A percentile compares a stretch with the other conserved stretches of the same genome.
Conservation (phyloP, 2,888 invertebrate genomes). For the Nemotelus pantherinus region DNA sequence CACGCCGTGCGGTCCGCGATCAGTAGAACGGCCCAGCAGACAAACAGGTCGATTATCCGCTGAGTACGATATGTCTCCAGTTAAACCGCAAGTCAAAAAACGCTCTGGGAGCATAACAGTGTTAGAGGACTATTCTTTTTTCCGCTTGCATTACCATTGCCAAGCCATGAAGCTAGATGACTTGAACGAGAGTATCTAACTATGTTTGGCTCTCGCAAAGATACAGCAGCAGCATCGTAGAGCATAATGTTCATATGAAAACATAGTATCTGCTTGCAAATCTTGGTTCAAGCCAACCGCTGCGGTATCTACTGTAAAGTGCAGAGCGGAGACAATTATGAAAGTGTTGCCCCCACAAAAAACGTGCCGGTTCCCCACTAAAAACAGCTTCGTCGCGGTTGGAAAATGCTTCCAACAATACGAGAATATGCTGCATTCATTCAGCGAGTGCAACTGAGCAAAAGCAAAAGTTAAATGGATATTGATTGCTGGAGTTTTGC, state of each 20-base stretch:
- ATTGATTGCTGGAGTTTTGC: too few species aligned
- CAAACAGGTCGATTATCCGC: not conserved
- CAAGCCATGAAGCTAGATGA: not conserved
- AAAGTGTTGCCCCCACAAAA: slow-evolving; percentile 11
- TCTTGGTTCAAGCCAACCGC: too few species aligned
- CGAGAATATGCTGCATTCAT: slow-evolving; percentile 9
- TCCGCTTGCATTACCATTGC: not conserved
- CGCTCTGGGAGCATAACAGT: slow-evolving; percentile 13
- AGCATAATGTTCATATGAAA: not conserved
- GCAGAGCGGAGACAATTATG: not conserved
- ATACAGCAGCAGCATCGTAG: slow-evolving; percentile 1
- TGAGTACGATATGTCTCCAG: not conserved
- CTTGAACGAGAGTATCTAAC: slow-evolving; percentile 4
- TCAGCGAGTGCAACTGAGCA: not conserved
- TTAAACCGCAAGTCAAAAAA: not conserved
- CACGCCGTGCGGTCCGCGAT: not conserved
- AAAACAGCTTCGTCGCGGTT: slow-evolving; percentile 13
- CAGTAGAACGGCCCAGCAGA: slow-evolving; percentile 10
- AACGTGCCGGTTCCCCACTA: slow-evolving; percentile 22
- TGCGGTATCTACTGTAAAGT: not conserved
- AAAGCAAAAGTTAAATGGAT: too few species aligned
- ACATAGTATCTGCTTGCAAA: too few species aligned
- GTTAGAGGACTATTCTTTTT: slow-evolving; percentile 22
- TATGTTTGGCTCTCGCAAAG: slow-evolving; percentile 3
- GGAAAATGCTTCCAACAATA: not conserved